A percentile compares a stretch with the other conserved stretches of the same genome.
These are phyloP conservation scores for Luffia ferchaultella DNA, from an alignment of 2,888 invertebrate species.

Conservation along the genomic window DNA sequence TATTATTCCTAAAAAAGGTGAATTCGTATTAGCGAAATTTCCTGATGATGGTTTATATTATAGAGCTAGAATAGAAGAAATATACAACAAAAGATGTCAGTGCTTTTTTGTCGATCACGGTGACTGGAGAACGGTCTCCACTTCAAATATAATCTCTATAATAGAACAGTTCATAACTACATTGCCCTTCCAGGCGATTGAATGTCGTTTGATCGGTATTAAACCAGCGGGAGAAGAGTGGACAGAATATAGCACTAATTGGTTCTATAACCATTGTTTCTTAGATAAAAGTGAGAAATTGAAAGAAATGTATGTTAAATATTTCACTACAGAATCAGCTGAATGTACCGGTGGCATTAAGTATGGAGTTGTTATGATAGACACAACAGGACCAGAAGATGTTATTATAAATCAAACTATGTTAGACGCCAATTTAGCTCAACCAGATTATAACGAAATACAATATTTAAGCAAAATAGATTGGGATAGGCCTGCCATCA, in stretches of 20 bases:
- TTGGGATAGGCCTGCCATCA: not conserved
- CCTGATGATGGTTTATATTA: slow-evolving; percentile 44
- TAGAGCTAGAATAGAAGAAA: slow-evolving; percentile 48
- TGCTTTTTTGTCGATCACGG: slow-evolving; percentile 73
- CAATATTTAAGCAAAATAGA: slow-evolving; percentile 23
- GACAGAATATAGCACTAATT: slow-evolving; percentile 58
- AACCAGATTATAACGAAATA: slow-evolving; percentile 28
- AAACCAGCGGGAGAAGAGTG: slow-evolving; percentile 50
- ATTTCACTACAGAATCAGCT: slow-evolving; percentile 38
- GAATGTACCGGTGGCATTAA: slow-evolving; percentile 43
- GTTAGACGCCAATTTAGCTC: slow-evolving; percentile 55
- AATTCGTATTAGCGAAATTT: slow-evolving; percentile 58
- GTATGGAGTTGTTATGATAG: slow-evolving; percentile 56
- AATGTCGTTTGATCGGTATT: slow-evolving; percentile 66
- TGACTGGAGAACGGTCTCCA: slow-evolving; percentile 49
- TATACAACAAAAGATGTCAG: slow-evolving; percentile 39
- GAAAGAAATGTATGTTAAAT: slow-evolving; percentile 48
- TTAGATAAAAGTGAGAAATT: slow-evolving; percentile 34
- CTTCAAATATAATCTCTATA: slow-evolving; percentile 47
- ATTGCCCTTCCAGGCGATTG: slow-evolving; percentile 72
- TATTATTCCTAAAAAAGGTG: slow-evolving; percentile 29
- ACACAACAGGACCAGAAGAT: slow-evolving; percentile 41
- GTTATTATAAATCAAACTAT: slow-evolving; percentile 54
- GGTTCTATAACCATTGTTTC: slow-evolving; percentile 52
- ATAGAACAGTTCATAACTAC: slow-evolving; percentile 51